phyloP scores from a whole-genome alignment of 1,140 invertebrate genomes.

The Holcopasites calliopsidis region DNA sequence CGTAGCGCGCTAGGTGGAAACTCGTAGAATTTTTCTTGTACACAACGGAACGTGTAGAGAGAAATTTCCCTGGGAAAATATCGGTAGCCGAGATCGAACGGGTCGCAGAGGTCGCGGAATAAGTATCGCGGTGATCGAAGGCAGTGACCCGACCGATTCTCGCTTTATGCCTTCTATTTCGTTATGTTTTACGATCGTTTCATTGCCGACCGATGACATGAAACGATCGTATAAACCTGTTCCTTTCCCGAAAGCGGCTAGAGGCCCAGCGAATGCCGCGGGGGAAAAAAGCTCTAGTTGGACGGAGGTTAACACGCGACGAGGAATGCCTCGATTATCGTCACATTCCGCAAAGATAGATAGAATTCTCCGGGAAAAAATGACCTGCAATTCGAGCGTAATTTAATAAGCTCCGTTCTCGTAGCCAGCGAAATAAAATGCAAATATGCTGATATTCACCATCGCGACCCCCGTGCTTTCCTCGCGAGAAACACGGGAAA shows the following conservation, averaged over 20 bases:
- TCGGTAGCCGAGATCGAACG: neutral
- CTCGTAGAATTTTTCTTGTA: neutral
- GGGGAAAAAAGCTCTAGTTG: neutral
- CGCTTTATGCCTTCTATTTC: slow-evolving; percentile 53
- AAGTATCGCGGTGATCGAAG: slow-evolving; percentile 7
- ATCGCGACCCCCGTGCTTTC: slow-evolving; percentile 25
- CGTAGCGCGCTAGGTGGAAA: neutral
- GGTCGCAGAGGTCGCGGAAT: neutral
- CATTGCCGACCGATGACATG: slow-evolving; percentile 48
- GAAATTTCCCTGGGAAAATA: neutral
- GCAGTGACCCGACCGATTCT: slow-evolving; percentile 13
- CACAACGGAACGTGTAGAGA: neutral
- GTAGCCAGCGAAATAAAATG: slow-evolving; percentile 51
- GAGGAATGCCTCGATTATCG: slow-evolving; percentile 42
- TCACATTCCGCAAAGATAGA: neutral
- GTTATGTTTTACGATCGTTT: slow-evolving; percentile 49
- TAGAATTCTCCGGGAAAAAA: slow-evolving; percentile 35
- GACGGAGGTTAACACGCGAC: slow-evolving; percentile 10
- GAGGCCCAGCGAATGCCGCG: neutral
- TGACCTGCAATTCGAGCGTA: slow-evolving; percentile 52
- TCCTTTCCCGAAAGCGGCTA: too few relatives aligned
- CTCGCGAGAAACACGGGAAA: slow-evolving; percentile 45
- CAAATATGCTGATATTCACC: slow-evolving; percentile 33
- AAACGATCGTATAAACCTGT: slow-evolving; percentile 46
- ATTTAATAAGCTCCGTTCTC: slow-evolving; percentile 50